Conservation (phyloP, 2,888 invertebrate species). For the Phytoseiulus persimilis region DNA sequence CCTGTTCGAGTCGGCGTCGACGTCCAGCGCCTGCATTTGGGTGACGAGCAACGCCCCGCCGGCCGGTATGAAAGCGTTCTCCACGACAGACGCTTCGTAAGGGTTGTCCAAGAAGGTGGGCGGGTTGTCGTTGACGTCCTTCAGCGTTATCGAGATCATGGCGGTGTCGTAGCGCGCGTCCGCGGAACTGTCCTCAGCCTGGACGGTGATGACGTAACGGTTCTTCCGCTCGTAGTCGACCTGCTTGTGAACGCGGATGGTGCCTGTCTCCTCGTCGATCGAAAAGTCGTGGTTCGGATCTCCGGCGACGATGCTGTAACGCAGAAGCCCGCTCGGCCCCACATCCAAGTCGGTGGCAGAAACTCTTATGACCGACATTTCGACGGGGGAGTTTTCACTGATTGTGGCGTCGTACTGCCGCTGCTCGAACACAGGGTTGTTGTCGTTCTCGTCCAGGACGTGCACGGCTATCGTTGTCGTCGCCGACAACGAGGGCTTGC, state of each 20-base stretch:
- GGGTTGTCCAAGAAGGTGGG: slow-evolving; percentile 91
- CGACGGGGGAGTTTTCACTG: slow-evolving; percentile 86
- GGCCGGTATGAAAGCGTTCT: slow-evolving; percentile 66
- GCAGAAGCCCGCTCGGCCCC: slow-evolving; percentile 77
- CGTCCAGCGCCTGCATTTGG: slow-evolving; percentile 70
- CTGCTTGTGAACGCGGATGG: slow-evolving; percentile 81
- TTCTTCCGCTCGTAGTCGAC: slow-evolving; percentile 83
- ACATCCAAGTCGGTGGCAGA: slow-evolving; percentile 57
- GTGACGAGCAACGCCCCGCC: slow-evolving; percentile 54
- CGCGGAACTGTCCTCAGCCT: slow-evolving; percentile 61
- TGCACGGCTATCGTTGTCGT: slow-evolving; percentile 63
- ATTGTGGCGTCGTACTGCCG: slow-evolving; percentile 80
- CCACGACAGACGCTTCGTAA: slow-evolving; percentile 83
- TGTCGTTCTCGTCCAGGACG: slow-evolving; percentile 79
- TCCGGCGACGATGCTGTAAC: slow-evolving; percentile 78
- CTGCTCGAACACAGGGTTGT: slow-evolving; percentile 71
- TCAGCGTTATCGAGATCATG: slow-evolving; percentile 66
- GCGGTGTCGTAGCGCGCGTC: slow-evolving; percentile 63
- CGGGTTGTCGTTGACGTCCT: slow-evolving; percentile 86
- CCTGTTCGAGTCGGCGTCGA: slow-evolving; percentile 80
- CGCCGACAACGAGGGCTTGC: slow-evolving; percentile 68
- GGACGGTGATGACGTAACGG: slow-evolving; percentile 70
- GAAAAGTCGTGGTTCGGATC: slow-evolving; percentile 83
- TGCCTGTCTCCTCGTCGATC: slow-evolving; percentile 82
- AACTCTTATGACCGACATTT: slow-evolving; percentile 74